These are phyloP conservation scores for Vultur gryphus DNA, from an alignment of 2,797 vertebrate genomes.

Conservation along the genomic window DNA sequence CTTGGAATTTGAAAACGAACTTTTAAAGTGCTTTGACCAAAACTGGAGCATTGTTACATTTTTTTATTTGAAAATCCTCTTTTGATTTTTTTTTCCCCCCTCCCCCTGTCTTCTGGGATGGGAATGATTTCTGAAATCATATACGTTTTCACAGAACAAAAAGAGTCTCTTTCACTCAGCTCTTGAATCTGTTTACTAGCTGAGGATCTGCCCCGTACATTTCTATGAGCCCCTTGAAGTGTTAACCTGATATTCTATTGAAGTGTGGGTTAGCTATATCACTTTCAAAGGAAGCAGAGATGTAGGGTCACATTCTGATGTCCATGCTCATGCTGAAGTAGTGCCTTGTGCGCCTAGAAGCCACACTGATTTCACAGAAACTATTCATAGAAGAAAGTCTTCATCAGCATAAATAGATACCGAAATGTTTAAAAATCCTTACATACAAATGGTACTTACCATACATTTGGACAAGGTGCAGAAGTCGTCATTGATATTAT, in stretches of 20 bases:
- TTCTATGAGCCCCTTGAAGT: not conserved
- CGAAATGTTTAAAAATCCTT: not conserved
- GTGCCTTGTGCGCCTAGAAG: not conserved
- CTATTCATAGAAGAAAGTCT: not conserved
- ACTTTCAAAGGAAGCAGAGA: slow-evolving; percentile 33
- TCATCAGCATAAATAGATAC: not conserved
- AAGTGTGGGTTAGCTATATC: not conserved
- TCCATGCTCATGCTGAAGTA: rapidly evolving
- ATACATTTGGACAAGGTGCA: not conserved
- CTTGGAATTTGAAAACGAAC: slow-evolving; percentile 4
- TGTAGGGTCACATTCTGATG: not conserved
- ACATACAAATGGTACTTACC: not conserved
- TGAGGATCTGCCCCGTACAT: not conserved
- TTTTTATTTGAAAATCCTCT: slow-evolving; percentile 27
- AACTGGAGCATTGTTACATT: not conserved
- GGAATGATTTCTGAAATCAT: not conserved
- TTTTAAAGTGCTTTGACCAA: slow-evolving; percentile 18
- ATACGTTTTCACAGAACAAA: slow-evolving; percentile 13
- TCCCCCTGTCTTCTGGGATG: not conserved
- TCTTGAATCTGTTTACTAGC: not conserved
- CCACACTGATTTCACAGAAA: not conserved
- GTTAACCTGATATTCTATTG: slow-evolving; percentile 32
- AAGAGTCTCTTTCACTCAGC: not conserved
- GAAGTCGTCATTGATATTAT: not conserved
- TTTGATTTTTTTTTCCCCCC: not conserved